Percentiles rank a stretch among this genome's conserved stretches.
Evolutionary conservation across 2,797 vertebrate genomes (phyloP).

Genomic region (Tenualosa ilisha): DNA sequence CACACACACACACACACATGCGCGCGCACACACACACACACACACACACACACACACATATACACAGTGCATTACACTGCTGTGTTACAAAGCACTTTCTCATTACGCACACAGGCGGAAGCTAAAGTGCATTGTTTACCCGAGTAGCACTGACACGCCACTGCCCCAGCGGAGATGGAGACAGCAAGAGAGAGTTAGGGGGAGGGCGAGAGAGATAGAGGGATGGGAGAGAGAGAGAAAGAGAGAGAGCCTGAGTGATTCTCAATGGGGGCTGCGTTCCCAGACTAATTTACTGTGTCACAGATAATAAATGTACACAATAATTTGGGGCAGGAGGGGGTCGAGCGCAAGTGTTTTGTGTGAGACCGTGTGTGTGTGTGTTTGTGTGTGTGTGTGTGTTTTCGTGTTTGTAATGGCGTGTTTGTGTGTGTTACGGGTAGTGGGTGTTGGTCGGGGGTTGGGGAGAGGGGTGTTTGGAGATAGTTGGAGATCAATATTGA

Average conservation of each 20-base stretch:
- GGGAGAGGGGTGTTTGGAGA: neutral
- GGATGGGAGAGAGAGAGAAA: conserved; percentile 2
- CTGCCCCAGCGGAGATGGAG: conserved; percentile 20
- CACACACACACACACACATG: neutral
- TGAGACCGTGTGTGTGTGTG: neutral
- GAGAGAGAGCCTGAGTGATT: conserved; percentile 13
- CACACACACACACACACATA: neutral
- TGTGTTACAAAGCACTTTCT: conserved; percentile 18
- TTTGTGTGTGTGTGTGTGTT: conserved; percentile 17
- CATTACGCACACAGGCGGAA: conserved; percentile 22
- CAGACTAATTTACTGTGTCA: conserved; percentile 26
- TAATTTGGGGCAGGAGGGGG: conserved; percentile 24
- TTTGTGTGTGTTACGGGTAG: conserved; percentile 5
- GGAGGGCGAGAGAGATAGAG: conserved; percentile 4
- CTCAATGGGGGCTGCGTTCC: conserved; percentile 5
- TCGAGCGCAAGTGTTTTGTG: conserved; percentile 22
- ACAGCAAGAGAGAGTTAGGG: conserved; percentile 16
- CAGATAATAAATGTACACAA: conserved; percentile 27
- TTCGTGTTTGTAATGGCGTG: neutral
- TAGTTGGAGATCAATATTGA: conserved; percentile 62
- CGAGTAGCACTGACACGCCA: conserved; percentile 24
- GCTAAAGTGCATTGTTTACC: conserved; percentile 26
- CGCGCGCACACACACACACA: neutral
- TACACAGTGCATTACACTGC: conserved; percentile 8
- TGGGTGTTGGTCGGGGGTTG: neutral